phyloP scores from a whole-genome alignment of 2,888 invertebrate species.

The Epirrita christyi region DNA sequence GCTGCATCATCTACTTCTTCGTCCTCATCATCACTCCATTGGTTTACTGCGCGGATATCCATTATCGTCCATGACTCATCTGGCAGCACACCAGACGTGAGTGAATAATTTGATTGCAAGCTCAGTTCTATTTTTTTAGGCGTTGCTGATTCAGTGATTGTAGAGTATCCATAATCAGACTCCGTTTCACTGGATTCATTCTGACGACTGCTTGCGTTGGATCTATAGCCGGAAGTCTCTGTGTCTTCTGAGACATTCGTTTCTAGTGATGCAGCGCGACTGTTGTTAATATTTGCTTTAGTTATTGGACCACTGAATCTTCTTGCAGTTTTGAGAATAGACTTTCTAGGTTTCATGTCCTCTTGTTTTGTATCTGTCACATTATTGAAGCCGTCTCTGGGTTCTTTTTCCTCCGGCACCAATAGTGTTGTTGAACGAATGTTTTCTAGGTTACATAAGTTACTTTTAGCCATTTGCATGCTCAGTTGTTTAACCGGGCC shows the following conservation, averaged over 20 bases:
- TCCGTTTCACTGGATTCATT: slow-evolving; percentile 81
- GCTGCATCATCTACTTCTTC: slow-evolving; percentile 59
- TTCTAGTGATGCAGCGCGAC: slow-evolving; percentile 29
- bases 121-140: slow-evolving; percentile 82
- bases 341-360: slow-evolving; percentile 62
- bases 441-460: slow-evolving; percentile 56
- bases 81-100: slow-evolving; percentile 78
- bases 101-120: slow-evolving; percentile 61
- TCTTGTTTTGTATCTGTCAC: slow-evolving; percentile 45
- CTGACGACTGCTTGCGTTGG: slow-evolving; percentile 73
- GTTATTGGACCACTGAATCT: slow-evolving; percentile 54
- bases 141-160: slow-evolving; percentile 85
- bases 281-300: slow-evolving; percentile 28
- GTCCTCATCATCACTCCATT: slow-evolving; percentile 73
- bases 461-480: slow-evolving; percentile 54
- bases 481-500: slow-evolving; percentile 62
- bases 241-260: slow-evolving; percentile 61
- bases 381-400: slow-evolving; percentile 38
- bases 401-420: slow-evolving; percentile 53
- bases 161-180: slow-evolving; percentile 86
- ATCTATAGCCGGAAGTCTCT: slow-evolving; percentile 84
- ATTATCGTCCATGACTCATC: slow-evolving; percentile 79
- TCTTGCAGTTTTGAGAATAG: slow-evolving; percentile 66
- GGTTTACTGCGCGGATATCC: slow-evolving; percentile 66
- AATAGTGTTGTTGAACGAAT: slow-evolving; percentile 43